phyloP scores from a whole-genome alignment of 2,888 invertebrate species.

The Dicroscelio sp. region DNA sequence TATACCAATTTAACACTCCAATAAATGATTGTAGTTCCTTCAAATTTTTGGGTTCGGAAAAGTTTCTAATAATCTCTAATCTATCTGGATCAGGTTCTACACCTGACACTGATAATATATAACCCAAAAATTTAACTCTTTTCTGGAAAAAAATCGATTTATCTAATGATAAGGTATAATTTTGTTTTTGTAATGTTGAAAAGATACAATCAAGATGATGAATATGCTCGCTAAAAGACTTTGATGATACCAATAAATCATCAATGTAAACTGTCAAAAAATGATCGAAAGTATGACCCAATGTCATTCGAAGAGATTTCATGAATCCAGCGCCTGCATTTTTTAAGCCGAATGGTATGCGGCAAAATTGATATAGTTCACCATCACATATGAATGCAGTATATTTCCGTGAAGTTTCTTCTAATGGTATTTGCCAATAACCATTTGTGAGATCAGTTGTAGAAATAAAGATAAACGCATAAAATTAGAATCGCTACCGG shows the following conservation, averaged over 20 bases:
- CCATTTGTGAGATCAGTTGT: neutral
- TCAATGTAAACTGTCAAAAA: constrained; percentile 65
- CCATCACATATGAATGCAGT: constrained; percentile 18
- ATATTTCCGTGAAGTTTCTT: neutral
- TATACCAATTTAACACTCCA: constrained; percentile 80
- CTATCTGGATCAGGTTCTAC: constrained; percentile 70
- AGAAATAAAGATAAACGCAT: neutral
- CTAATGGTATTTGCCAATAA: neutral
- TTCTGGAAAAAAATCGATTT: constrained; percentile 83
- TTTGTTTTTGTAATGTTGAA: constrained; percentile 14
- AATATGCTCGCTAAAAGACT: neutral
- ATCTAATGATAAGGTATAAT: constrained; percentile 74
- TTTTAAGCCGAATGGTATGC: constrained; percentile 83
- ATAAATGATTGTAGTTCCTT: constrained; percentile 84
- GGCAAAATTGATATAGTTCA: constrained; percentile 83
- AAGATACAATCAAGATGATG: constrained; percentile 8
- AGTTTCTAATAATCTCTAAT: constrained; percentile 81
- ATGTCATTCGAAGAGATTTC: constrained; percentile 76
- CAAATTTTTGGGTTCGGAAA: constrained; percentile 82
- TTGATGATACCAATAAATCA: constrained; percentile 48
- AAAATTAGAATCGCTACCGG: too few species aligned
- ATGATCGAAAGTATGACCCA: constrained; percentile 80
- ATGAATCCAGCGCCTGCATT: constrained; percentile 28
- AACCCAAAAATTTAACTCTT: constrained; percentile 79
- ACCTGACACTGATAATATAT: constrained; percentile 49